A percentile compares a stretch with the other conserved stretches of the same genome.
Evolutionary conservation across 2,888 invertebrate genomes (phyloP).

Genomic region (Tuta absoluta): DNA sequence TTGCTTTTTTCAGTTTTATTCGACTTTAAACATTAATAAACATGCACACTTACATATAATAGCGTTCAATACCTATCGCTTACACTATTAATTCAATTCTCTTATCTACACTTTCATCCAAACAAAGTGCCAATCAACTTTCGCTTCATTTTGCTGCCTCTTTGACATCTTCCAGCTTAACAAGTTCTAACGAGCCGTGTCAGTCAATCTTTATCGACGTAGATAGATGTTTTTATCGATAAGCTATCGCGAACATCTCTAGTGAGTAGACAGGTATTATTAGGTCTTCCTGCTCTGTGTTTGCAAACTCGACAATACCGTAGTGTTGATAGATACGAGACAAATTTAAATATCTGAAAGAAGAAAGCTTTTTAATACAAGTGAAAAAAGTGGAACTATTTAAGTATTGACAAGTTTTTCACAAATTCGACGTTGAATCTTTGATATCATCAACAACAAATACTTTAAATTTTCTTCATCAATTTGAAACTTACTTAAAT

Average conservation of each 20-base stretch:
- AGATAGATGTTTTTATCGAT: slow-evolving; percentile 48
- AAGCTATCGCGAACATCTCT: slow-evolving; percentile 54
- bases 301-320: slow-evolving; percentile 64
- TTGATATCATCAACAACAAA: too few relatives aligned
- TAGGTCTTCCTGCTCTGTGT: slow-evolving; percentile 77
- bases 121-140: slow-evolving; percentile 20
- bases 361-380: slow-evolving; percentile 11
- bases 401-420: too few relatives aligned
- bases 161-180: slow-evolving; percentile 29
- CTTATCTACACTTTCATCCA: slow-evolving; percentile 18
- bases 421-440: too few relatives aligned
- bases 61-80: slow-evolving; percentile 10
- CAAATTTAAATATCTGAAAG: slow-evolving; percentile 4
- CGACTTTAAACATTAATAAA: too few relatives aligned
- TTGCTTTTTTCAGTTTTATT: too few relatives aligned
- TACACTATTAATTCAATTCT: slow-evolving; percentile 19
- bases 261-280: slow-evolving; percentile 73
- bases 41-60: too few relatives aligned
- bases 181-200: slow-evolving; percentile 45
- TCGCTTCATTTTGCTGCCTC: slow-evolving; percentile 19
- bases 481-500: too few relatives aligned
- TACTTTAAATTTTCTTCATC: background rate
- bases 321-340: slow-evolving; percentile 33
- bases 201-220: slow-evolving; percentile 45
- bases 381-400: background rate